Percentiles rank a stretch among this genome's conserved stretches.
Conservation (phyloP, 2,797 vertebrate species). For the Chaetodon trifasciatus region DNA sequence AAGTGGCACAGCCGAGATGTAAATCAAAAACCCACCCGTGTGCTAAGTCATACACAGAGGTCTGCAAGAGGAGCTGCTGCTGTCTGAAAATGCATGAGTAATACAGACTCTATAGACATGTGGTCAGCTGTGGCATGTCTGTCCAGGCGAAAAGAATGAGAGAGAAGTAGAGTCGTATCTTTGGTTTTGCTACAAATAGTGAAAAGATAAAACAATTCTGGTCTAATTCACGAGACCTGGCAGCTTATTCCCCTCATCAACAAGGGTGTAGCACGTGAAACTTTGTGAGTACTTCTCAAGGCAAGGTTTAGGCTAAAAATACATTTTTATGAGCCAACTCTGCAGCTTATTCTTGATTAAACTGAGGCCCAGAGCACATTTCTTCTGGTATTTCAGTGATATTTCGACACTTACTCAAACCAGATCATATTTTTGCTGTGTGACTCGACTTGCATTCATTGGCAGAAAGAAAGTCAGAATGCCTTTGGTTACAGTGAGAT, state of each 20-base stretch:
- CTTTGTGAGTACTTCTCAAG: constrained; percentile 75
- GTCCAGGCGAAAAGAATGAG: constrained; percentile 64
- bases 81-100: constrained; percentile 90
- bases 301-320: constrained; percentile 84
- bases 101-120: constrained; percentile 86
- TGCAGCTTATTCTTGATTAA: constrained; percentile 77
- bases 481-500: constrained; percentile 74
- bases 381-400: constrained; percentile 80
- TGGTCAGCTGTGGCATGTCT: constrained; percentile 82
- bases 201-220: constrained; percentile 63
- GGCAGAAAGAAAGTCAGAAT: constrained; percentile 73
- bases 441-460: constrained; percentile 75
- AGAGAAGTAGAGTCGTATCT: constrained; percentile 18
- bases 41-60: constrained; percentile 87
- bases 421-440: constrained; percentile 78
- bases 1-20: constrained; percentile 88
- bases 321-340: constrained; percentile 80
- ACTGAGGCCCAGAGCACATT: constrained; percentile 75
- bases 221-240: constrained; percentile 68
- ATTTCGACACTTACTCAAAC: constrained; percentile 86
- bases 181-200: constrained; percentile 52
- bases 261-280: constrained; percentile 57
- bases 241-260: constrained; percentile 68
- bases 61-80: constrained; percentile 85
- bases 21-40: constrained; percentile 89